Evolutionary conservation across 2,888 invertebrate genomes (phyloP).

Genomic region (Luffia ferchaultella): DNA sequence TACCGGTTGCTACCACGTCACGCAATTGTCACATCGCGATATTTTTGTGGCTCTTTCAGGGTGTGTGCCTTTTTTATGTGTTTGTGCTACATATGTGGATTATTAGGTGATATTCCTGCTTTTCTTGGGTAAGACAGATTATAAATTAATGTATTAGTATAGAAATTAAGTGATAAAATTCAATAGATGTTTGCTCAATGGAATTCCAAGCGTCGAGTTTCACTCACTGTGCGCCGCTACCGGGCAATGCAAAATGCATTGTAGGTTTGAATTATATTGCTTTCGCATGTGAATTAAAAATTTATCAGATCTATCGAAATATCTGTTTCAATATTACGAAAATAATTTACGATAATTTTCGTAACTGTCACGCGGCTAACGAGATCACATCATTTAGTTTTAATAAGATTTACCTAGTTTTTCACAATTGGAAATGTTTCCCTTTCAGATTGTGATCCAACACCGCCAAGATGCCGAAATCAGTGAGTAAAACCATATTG

Average conservation of each 20-base stretch:
- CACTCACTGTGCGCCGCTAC: constrained; percentile 29
- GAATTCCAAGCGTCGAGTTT: constrained; percentile 18
- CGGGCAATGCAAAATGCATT: constrained; percentile 46
- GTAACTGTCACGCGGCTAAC: constrained; percentile 30
- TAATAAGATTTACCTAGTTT: neutral
- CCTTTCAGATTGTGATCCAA: constrained; percentile 59
- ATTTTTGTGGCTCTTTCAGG: constrained; percentile 62
- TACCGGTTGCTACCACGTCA: constrained; percentile 57
- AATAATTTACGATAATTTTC: too few species aligned
- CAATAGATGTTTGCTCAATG: neutral
- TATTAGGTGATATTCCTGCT: constrained; percentile 62
- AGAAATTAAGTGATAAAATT: neutral
- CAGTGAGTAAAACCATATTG: constrained; percentile 52
- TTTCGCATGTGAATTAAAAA: neutral
- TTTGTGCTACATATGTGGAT: constrained; percentile 67
- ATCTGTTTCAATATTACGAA: too few species aligned
- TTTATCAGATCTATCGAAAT: too few species aligned
- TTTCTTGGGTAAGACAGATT: constrained; percentile 46
- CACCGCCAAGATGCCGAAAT: constrained; percentile 70
- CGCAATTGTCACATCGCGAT: constrained; percentile 56
- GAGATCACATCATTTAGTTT: neutral
- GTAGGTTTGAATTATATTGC: constrained; percentile 12
- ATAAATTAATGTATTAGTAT: neutral
- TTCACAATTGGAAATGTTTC: neutral
- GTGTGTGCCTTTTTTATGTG: constrained; percentile 65